Evolutionary conservation across 2,797 vertebrate genomes (phyloP).

Genomic region (Forpus xanthops): DNA sequence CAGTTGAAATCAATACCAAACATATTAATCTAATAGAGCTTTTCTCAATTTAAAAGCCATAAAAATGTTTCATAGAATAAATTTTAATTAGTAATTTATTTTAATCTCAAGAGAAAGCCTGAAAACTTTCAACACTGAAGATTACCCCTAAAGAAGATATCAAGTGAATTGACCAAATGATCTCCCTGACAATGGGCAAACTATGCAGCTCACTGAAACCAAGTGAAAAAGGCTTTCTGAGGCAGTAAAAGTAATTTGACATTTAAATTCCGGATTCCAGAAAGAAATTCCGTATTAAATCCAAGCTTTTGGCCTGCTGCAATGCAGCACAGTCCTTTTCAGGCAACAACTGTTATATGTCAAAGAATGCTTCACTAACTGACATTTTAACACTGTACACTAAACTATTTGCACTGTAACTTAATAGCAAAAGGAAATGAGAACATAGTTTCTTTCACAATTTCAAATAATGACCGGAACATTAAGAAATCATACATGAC

Average conservation of each 20-base stretch:
- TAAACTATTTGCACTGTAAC: neutral
- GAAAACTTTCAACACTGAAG: neutral
- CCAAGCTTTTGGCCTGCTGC: neutral
- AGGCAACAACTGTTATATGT: neutral
- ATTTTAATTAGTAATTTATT: neutral
- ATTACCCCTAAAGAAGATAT: neutral
- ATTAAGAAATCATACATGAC: neutral
- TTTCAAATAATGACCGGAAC: neutral
- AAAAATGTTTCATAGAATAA: neutral
- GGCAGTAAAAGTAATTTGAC: neutral
- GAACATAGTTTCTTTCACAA: neutral
- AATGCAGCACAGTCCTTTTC: neutral
- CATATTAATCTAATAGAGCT: neutral
- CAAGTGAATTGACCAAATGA: neutral
- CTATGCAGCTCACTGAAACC: neutral
- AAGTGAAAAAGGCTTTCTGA: neutral
- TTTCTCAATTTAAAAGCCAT: neutral
- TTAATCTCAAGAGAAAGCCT: neutral
- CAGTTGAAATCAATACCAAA: neutral
- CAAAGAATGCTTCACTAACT: neutral
- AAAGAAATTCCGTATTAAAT: neutral
- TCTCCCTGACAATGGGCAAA: neutral
- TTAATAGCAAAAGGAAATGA: neutral
- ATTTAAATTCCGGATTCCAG: neutral
- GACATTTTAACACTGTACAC: neutral